Evolutionary conservation across 2,113 vertebrate species (phyloP), one percentile per base, ranked within the genome.

Genomic region (Crotalus helleri): DNA sequence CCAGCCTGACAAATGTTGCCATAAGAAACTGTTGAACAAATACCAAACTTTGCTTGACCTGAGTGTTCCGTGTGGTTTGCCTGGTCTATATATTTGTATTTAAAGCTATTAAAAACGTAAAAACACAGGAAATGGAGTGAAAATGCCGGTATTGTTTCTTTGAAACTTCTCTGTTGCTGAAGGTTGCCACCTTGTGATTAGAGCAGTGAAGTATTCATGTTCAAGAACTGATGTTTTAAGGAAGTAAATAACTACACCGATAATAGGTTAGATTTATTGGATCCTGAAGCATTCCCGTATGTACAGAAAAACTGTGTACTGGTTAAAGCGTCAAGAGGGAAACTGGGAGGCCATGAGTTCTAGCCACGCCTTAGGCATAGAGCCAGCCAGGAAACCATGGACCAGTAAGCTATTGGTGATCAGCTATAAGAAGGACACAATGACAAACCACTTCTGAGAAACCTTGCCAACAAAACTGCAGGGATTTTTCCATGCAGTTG

Each of bases 151-250:
- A 39, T 54, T 24, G n/a, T 90, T 46, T 21, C 51, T 23, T 89
- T 39, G 24, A 51, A 46, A 89, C 26, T 10, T 46, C 49, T 85
- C 9, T 57, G 26, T 55, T 85, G 74, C 46, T 90, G 87, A 93
- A 95, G 93, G 58, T 93, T 13, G 29, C 90, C 85, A 46, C 88
- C 88, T 69, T 93, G 92, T 93, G 74, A 93, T 89, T 29, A 10
- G n/a, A 46, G 26, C n/a, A 57, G 53, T 92, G 92, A 95, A 95
- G 51, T 13, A 6, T 89, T 0, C 8, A 74, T 91, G 4, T 93
- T 88, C 51, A 61, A 90, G 46, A 49, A 15, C 24, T 90, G 39
- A 61, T 29, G 1, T 61, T 59, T 44, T 44, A 81, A 88, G 44
- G 10, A 89, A 59, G 2, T 13, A 61, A 61, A 59, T 59, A 58